Evolutionary conservation across 2,888 invertebrate species (phyloP).

Genomic region (Spatulosminthurus flaviceps): DNA sequence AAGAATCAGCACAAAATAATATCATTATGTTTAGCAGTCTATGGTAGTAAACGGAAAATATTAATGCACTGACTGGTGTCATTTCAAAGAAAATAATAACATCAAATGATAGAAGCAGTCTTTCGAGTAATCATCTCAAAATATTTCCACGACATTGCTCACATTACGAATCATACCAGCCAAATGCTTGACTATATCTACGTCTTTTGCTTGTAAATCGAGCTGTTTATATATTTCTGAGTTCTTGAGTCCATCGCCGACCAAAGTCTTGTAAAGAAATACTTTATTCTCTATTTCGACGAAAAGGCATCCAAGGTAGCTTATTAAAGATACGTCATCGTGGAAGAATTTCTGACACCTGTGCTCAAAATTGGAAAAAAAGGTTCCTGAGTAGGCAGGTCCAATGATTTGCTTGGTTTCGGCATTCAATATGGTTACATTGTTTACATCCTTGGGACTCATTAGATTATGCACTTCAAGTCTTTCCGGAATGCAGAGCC

Average conservation of each 20-base stretch:
- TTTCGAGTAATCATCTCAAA: constrained; percentile 44
- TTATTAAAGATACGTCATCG: constrained; percentile 61
- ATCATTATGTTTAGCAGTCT: not conserved
- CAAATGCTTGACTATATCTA: constrained; percentile 60
- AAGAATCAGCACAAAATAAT: not conserved
- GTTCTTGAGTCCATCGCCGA: constrained; percentile 41
- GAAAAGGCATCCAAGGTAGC: constrained; percentile 62
- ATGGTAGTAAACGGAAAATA: not conserved
- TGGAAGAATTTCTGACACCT: constrained; percentile 47
- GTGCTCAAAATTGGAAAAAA: constrained; percentile 56
- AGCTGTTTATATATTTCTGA: constrained; percentile 50
- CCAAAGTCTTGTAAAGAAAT: constrained; percentile 60
- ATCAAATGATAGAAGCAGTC: not conserved
- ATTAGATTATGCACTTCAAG: constrained; percentile 65
- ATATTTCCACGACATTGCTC: constrained; percentile 54
- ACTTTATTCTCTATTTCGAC: constrained; percentile 62
- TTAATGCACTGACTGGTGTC: not conserved
- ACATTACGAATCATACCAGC: constrained; percentile 52
- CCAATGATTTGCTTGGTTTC: constrained; percentile 57
- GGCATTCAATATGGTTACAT: constrained; percentile 57
- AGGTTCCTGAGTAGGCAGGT: constrained; percentile 59
- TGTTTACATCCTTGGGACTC: constrained; percentile 60
- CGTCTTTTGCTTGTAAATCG: constrained; percentile 54
- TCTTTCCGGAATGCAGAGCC: constrained; percentile 65
- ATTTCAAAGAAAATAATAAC: not conserved